phyloP scores from a whole-genome alignment of 2,888 invertebrate species.

The Ennomos erosarius region DNA sequence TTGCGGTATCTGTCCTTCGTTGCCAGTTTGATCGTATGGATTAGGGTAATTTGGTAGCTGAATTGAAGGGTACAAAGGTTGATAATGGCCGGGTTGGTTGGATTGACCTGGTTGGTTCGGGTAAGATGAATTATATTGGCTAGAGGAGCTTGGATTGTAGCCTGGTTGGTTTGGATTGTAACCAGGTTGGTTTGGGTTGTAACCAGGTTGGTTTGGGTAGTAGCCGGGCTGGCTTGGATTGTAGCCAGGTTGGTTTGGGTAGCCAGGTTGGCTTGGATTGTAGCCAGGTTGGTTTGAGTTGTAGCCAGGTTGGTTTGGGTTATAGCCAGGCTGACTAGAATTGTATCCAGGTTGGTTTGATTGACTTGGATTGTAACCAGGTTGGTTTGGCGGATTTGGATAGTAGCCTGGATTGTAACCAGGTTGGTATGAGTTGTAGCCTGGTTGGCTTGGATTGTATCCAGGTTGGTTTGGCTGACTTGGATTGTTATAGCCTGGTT shows the following conservation, averaged over 20 bases:
- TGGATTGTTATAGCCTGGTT: conserved; percentile 18
- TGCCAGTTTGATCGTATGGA: conserved; percentile 31
- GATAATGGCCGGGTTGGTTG: conserved; percentile 12
- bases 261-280: conserved; percentile 18
- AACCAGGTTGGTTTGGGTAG: conserved; percentile 31
- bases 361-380: conserved; percentile 7
- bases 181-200: conserved; percentile 21
- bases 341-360: neutral
- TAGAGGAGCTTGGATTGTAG: conserved; percentile 17
- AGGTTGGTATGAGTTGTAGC: neutral
- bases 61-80: conserved; percentile 30
- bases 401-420: too few species aligned
- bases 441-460: conserved; percentile 10
- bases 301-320: conserved; percentile 15
- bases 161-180: conserved; percentile 20
- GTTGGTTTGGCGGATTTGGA: conserved; percentile 19
- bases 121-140: conserved; percentile 9
- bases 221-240: conserved; percentile 18
- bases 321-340: conserved; percentile 16
- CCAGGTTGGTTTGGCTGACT: conserved; percentile 20
- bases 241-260: conserved; percentile 22
- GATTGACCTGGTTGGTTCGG: conserved; percentile 18
- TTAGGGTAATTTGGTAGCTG: conserved; percentile 31
- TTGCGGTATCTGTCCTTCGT: conserved; percentile 41
- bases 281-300: conserved; percentile 26